Evolutionary conservation across 2,113 vertebrate species (phyloP).

Genomic region (Oreochromis spilurus): DNA sequence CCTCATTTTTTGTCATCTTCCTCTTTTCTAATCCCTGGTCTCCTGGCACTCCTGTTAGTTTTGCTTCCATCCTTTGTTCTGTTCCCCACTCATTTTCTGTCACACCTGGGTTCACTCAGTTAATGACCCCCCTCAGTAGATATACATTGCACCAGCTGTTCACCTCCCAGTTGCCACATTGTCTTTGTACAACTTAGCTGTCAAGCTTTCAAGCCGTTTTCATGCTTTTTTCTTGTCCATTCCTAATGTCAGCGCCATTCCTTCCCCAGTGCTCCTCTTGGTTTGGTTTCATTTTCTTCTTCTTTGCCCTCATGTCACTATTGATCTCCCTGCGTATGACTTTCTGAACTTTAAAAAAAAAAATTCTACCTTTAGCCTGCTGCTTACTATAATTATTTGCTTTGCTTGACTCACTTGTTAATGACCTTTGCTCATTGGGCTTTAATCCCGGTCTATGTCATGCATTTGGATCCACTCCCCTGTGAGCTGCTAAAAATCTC

Average conservation of each 20-base stretch:
- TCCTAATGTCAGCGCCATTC: neutral
- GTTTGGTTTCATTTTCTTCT: neutral
- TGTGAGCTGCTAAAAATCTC: neutral
- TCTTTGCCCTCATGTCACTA: neutral
- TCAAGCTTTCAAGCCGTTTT: neutral
- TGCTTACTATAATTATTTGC: neutral
- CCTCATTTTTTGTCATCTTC: neutral
- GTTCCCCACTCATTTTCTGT: neutral
- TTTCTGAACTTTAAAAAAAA: neutral
- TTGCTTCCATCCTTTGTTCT: neutral
- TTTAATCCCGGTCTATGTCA: neutral
- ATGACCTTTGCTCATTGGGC: neutral
- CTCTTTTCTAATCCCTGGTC: neutral
- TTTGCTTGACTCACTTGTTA: neutral
- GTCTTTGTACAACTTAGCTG: neutral
- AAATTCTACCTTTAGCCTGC: neutral
- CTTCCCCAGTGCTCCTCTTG: neutral
- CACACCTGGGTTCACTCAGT: neutral
- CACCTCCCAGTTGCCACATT: neutral
- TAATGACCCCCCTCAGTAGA: neutral
- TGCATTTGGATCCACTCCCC: neutral
- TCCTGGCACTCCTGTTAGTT: neutral
- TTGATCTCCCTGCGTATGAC: neutral
- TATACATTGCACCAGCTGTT: neutral
- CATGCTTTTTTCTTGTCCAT: neutral